Conservation (phyloP, 2,797 vertebrate genomes). For the Tokudaia tokunoshimensis region DNA sequence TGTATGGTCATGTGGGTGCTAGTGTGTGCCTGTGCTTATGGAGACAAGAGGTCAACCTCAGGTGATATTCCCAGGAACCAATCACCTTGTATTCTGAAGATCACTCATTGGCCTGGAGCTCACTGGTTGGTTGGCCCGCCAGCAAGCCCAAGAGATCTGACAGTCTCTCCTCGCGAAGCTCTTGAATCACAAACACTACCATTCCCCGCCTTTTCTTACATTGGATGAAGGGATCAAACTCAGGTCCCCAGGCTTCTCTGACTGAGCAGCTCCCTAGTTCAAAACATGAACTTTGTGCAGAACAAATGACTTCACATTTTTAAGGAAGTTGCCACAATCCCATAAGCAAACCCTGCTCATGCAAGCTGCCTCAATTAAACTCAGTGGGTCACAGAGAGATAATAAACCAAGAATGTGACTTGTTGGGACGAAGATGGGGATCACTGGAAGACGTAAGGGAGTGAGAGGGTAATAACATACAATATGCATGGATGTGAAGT, state of each 20-base stretch:
- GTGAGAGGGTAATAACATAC: not conserved
- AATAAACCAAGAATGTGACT: not conserved
- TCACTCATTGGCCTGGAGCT: not conserved
- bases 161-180: not conserved
- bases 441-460: not conserved
- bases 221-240: not conserved
- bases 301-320: not conserved
- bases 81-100: not conserved
- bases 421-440: not conserved
- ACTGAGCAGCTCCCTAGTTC: not conserved
- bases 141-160: not conserved
- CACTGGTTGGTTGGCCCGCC: not conserved
- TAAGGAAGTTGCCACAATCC: not conserved
- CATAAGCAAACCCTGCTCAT: not conserved
- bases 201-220: not conserved
- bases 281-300: not conserved
- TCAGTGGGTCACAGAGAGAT: not conserved
- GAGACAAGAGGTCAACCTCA: not conserved
- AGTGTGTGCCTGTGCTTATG: not conserved
- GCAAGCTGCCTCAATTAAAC: not conserved
- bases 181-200: not conserved
- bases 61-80: not conserved
- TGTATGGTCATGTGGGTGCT: not conserved
- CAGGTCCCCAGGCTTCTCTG: not conserved
- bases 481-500: not conserved